Percentiles rank a stretch among this genome's conserved stretches.
phyloP scores from a whole-genome alignment of 2,888 invertebrate species.

The Enchytraeus crypticus region DNA sequence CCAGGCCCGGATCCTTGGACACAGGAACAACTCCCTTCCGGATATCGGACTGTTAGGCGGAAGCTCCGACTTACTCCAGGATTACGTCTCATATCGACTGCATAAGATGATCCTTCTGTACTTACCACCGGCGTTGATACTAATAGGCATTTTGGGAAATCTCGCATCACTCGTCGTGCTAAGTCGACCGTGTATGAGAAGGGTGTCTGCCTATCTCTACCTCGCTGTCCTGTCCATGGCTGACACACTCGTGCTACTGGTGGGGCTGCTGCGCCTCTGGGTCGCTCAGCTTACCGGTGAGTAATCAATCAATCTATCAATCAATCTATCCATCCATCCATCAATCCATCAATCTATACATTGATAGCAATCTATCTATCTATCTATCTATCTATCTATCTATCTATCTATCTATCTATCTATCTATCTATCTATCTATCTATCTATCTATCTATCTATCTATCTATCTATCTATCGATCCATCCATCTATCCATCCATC shows the following conservation, averaged over 20 bases:
- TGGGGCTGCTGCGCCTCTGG: conserved; percentile 40
- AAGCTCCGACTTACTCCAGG: no score
- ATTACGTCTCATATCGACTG: not conserved
- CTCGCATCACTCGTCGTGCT: conserved; percentile 6
- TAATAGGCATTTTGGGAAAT: conserved; percentile 7
- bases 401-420: no score
- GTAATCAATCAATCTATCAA: no score
- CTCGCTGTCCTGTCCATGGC: conserved; percentile 7
- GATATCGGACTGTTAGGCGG: no score
- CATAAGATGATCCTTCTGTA: not conserved
- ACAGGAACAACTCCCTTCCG: not conserved
- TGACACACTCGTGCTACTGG: conserved; percentile 12
- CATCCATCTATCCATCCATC: no score
- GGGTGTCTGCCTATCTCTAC: conserved; percentile 7
- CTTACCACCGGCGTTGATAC: not conserved
- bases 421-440: no score
- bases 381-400: no score
- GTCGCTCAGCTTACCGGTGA: conserved; percentile 34
- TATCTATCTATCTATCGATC: no score
- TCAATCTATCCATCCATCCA: no score
- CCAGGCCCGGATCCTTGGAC: not conserved
- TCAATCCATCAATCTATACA: no score
- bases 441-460: no score
- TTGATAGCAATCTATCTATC: no score
- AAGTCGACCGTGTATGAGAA: conserved; percentile 2